Evolutionary conservation across 2,888 invertebrate genomes (phyloP).

Genomic region (Plusia festucae): DNA sequence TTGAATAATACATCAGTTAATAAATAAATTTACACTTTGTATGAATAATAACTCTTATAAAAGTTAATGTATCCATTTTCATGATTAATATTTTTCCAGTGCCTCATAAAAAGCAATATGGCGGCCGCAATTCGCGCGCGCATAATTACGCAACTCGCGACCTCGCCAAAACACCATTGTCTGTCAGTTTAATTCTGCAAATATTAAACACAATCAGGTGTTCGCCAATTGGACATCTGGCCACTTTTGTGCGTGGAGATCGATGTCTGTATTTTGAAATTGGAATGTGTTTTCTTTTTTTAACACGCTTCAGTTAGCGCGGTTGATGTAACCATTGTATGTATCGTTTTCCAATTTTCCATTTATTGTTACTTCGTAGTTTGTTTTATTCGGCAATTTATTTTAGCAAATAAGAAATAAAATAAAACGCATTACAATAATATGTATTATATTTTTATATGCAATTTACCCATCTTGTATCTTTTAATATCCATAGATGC

Average conservation of each 20-base stretch:
- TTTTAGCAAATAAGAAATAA: too few species aligned
- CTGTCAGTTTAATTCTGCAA: slow-evolving; percentile 23
- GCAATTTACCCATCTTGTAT: too few species aligned
- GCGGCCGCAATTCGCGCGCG: slow-evolving; percentile 31
- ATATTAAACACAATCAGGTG: slow-evolving; percentile 28
- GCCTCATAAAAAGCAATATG: slow-evolving; percentile 14
- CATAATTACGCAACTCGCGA: slow-evolving; percentile 32
- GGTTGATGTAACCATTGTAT: neutral
- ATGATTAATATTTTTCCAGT: slow-evolving; percentile 14
- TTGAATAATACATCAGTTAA: neutral
- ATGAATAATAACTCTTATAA: neutral
- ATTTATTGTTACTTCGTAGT: neutral
- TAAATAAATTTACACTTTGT: neutral
- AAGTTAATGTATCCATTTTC: slow-evolving; percentile 3
- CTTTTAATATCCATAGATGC: too few species aligned
- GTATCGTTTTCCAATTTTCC: slow-evolving; percentile 1
- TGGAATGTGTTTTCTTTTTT: slow-evolving; percentile 2
- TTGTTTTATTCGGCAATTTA: neutral
- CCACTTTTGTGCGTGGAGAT: slow-evolving; percentile 5
- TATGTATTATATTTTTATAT: too few species aligned
- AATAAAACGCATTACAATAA: neutral
- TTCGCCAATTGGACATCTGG: slow-evolving; percentile 6
- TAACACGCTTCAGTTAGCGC: slow-evolving; percentile 2
- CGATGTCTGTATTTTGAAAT: slow-evolving; percentile 4
- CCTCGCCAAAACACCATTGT: slow-evolving; percentile 34